A percentile compares a stretch with the other conserved stretches of the same genome.
phyloP scores from a whole-genome alignment of 2,113 vertebrate genomes.

The Ciconia maguari region DNA sequence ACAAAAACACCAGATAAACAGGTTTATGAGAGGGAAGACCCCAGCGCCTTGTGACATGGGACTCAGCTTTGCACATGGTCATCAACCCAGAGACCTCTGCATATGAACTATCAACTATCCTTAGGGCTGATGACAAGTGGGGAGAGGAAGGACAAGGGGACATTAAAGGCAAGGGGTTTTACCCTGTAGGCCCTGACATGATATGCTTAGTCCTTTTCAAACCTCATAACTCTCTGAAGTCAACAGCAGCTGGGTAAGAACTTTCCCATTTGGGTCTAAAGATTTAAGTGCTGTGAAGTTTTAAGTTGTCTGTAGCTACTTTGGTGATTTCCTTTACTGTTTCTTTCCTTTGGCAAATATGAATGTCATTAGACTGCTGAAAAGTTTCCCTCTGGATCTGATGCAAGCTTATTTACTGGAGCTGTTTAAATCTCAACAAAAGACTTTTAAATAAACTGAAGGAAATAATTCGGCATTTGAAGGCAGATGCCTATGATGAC shows the following conservation, averaged over 20 bases:
- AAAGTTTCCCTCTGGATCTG: neutral
- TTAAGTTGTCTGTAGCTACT: neutral
- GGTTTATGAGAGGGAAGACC: neutral
- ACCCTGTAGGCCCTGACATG: neutral
- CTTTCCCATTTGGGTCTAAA: neutral
- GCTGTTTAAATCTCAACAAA: neutral
- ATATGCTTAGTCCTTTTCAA: neutral
- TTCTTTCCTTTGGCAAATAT: conserved; percentile 10
- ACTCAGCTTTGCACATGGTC: fast-evolving
- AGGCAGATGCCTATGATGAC: conserved; percentile 32
- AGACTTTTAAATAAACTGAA: neutral
- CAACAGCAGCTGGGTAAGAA: neutral
- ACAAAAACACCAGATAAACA: neutral
- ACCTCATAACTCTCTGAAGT: neutral
- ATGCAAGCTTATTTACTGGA: neutral
- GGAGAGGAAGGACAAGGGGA: neutral
- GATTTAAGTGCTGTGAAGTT: neutral
- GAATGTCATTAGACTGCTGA: neutral
- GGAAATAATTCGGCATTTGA: conserved; percentile 5
- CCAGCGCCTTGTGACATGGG: neutral
- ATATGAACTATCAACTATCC: neutral
- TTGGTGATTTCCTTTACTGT: neutral
- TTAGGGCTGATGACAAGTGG: neutral
- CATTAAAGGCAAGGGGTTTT: neutral
- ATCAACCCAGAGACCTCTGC: neutral